Evolutionary conservation across 2,797 vertebrate species (phyloP).

Genomic region (Gouania willdenowi): DNA sequence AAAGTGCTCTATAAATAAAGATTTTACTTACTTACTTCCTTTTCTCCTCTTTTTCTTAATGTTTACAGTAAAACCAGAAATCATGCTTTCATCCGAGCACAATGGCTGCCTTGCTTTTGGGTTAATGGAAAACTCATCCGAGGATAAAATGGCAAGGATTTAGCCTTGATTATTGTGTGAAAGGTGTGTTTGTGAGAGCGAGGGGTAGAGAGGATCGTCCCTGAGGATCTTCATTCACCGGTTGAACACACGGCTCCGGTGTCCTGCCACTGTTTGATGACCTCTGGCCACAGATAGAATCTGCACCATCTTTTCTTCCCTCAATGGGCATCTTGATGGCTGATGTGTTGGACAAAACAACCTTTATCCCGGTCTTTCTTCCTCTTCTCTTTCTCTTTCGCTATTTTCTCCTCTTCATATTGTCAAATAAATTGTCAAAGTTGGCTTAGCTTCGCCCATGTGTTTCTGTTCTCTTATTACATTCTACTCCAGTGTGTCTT

Average conservation of each 20-base stretch:
- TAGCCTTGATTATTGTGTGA: slow-evolving; percentile 27
- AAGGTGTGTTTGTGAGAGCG: neutral
- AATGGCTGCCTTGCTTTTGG: slow-evolving; percentile 13
- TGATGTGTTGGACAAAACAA: slow-evolving; percentile 17
- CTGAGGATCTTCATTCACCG: slow-evolving; percentile 34
- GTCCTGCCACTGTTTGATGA: slow-evolving; percentile 50
- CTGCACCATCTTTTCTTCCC: slow-evolving; percentile 40
- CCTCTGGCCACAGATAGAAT: slow-evolving; percentile 43
- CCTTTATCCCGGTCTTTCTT: slow-evolving; percentile 9
- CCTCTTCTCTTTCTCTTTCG: neutral
- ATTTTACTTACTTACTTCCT: too few species aligned
- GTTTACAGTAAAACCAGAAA: too few species aligned
- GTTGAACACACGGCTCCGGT: slow-evolving; percentile 56
- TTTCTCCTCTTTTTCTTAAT: too few species aligned
- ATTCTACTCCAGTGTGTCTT: slow-evolving; percentile 20
- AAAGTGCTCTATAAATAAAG: too few species aligned
- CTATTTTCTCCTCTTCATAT: slow-evolving; percentile 3
- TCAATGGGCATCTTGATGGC: slow-evolving; percentile 25
- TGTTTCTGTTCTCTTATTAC: slow-evolving; percentile 22
- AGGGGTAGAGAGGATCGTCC: neutral
- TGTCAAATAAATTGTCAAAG: slow-evolving; percentile 13
- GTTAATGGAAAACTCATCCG: slow-evolving; percentile 14
- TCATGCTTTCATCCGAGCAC: slow-evolving; percentile 14
- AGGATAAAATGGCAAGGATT: slow-evolving; percentile 26
- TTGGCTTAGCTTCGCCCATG: slow-evolving; percentile 3